Evolutionary conservation across 2,113 vertebrate genomes (phyloP).

Genomic region (Dicrurus megarhynchus): DNA sequence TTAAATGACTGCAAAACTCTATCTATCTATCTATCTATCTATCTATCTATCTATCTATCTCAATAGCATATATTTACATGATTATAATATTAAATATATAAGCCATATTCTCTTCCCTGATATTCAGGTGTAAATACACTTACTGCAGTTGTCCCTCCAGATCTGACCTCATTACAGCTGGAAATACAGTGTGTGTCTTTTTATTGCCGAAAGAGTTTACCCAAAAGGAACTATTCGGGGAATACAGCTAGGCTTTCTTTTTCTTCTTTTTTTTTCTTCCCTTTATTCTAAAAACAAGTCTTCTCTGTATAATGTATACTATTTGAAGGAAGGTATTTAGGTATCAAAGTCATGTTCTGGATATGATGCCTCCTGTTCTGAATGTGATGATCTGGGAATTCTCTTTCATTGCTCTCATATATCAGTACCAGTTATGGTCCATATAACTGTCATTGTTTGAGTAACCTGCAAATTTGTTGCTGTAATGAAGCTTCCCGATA

Average conservation of each 20-base stretch:
- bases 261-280: no score
- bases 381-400: conserved; percentile 21
- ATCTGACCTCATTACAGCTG: background rate
- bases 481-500: conserved; percentile 12
- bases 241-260: background rate
- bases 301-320: background rate
- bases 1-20: background rate
- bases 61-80: background rate
- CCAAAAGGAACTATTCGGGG: background rate
- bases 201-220: background rate
- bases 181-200: background rate
- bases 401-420: background rate
- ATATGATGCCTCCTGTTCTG: background rate
- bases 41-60: background rate
- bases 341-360: background rate
- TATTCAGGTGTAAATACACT: background rate
- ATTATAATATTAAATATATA: background rate
- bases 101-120: background rate
- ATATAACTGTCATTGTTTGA: conserved; percentile 43
- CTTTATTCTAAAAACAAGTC: background rate
- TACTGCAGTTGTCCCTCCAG: background rate
- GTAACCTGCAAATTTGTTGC: conserved; percentile 44
- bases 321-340: conserved; percentile 4
- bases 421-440: conserved; percentile 41
- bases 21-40: background rate